These are phyloP conservation scores for Conomelus anceps DNA, from an alignment of 2,888 invertebrate genomes.

Conservation along the genomic window DNA sequence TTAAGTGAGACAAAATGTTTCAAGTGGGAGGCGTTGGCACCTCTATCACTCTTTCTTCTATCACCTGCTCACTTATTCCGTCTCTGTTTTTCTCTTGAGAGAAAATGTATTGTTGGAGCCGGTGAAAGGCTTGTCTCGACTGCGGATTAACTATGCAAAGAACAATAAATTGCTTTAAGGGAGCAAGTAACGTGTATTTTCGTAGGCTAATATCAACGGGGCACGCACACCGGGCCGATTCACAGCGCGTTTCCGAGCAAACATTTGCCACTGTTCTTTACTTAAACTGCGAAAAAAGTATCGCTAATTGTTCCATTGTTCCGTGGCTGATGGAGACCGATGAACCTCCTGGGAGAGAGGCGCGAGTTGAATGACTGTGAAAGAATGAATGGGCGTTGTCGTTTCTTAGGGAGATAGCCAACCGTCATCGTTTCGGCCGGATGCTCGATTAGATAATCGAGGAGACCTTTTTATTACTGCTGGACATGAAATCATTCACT, in stretches of 20 bases:
- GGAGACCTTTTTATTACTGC: background rate
- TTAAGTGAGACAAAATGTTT: background rate
- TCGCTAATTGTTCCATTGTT: background rate
- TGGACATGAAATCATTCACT: background rate
- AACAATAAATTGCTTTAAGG: background rate
- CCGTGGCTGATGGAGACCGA: background rate
- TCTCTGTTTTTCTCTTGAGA: background rate
- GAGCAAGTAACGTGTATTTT: background rate
- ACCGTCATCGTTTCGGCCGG: background rate
- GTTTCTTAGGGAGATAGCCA: background rate
- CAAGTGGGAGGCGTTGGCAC: background rate
- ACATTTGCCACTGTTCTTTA: background rate
- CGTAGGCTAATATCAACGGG: background rate
- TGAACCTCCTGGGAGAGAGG: background rate
- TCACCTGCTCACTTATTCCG: background rate
- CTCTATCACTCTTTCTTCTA: background rate
- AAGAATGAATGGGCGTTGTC: background rate
- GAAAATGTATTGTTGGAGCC: background rate
- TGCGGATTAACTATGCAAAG: background rate
- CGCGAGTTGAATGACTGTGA: background rate
- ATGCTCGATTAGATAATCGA: background rate
- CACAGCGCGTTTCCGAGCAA: background rate
- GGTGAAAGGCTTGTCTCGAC: background rate
- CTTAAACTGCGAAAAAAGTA: background rate
- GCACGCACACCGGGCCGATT: background rate